phyloP scores from a whole-genome alignment of 2,888 invertebrate genomes.

The Odontothrips loti region DNA sequence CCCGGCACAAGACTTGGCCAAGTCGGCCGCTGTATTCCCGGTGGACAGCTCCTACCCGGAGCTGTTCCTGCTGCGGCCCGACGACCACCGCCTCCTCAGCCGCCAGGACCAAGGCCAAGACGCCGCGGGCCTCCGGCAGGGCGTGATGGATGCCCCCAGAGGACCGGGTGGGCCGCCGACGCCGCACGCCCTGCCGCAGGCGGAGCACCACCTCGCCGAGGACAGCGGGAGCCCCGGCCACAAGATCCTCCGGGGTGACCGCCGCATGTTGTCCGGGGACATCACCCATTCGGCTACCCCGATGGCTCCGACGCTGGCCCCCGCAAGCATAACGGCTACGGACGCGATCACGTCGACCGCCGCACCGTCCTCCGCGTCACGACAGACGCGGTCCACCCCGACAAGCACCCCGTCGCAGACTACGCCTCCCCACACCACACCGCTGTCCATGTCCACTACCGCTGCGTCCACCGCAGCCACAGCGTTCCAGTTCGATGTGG shows the following conservation, averaged over 20 bases:
- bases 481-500: background rate
- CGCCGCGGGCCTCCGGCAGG: background rate
- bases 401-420: background rate
- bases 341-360: background rate
- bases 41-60: conserved; percentile 14
- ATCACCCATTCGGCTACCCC: background rate
- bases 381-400: background rate
- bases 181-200: background rate
- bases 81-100: conserved; percentile 13
- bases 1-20: background rate
- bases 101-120: background rate
- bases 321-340: background rate
- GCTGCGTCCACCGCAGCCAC: background rate
- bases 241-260: conserved; percentile 10
- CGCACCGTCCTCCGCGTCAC: background rate
- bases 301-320: background rate
- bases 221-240: background rate
- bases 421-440: too few species aligned
- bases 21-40: background rate
- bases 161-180: background rate
- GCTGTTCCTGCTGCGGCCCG: background rate
- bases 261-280: background rate
- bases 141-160: background rate
- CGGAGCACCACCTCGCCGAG: background rate
- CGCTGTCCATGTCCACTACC: background rate